A percentile compares a stretch with the other conserved stretches of the same genome.
phyloP scores from a whole-genome alignment of 2,113 vertebrate genomes.

The Vimba vimba region DNA sequence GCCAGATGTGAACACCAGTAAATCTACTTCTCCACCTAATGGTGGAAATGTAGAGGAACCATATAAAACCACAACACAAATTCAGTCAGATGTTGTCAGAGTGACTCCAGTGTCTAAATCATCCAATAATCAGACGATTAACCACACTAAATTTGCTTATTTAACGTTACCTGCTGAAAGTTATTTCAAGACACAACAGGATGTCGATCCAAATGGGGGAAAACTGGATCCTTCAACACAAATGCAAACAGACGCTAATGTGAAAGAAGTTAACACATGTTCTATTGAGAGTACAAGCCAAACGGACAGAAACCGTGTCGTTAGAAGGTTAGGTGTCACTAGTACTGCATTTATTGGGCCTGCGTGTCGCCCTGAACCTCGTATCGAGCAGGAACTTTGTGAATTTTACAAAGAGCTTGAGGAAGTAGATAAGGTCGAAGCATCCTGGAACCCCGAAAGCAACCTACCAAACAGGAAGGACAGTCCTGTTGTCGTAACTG shows the following conservation, averaged over 20 bases:
- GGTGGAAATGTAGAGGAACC: slow-evolving; percentile 45
- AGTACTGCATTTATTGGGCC: slow-evolving; percentile 75
- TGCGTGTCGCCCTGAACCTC: slow-evolving; percentile 53
- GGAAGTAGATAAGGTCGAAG: slow-evolving; percentile 55
- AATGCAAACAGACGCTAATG: not conserved
- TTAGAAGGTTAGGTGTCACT: slow-evolving; percentile 68
- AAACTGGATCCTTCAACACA: slow-evolving; percentile 6
- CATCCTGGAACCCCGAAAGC: not conserved
- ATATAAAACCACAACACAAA: not conserved
- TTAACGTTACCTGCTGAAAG: not conserved
- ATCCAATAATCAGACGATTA: not conserved
- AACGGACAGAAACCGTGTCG: slow-evolving; percentile 53
- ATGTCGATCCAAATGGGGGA: not conserved
- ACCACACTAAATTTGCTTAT: not conserved
- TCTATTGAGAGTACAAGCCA: not conserved
- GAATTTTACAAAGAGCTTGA: slow-evolving; percentile 79
- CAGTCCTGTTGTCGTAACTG: not conserved
- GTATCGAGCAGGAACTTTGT: slow-evolving; percentile 70
- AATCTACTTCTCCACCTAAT: slow-evolving; percentile 48
- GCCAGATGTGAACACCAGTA: slow-evolving; percentile 45
- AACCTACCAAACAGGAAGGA: slow-evolving; percentile 7
- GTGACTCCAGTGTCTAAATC: not conserved
- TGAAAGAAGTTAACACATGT: not conserved
- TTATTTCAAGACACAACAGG: not conserved
- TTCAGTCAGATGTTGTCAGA: not conserved